Conservation (phyloP, 2,113 vertebrate species). For the Corynorhinus townsendii region DNA sequence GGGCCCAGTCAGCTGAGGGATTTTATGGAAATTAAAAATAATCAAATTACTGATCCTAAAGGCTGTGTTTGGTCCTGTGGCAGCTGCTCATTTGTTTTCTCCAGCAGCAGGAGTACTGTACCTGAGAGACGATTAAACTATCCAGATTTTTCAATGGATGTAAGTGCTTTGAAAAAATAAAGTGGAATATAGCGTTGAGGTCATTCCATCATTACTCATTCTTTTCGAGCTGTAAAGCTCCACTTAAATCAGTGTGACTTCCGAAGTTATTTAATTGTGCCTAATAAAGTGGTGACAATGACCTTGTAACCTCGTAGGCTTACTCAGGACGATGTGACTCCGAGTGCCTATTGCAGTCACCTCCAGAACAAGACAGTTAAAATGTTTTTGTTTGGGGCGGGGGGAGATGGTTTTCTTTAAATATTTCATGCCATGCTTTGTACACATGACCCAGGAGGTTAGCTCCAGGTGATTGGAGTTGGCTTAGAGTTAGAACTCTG, state of each 20-base stretch:
- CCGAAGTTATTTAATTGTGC: neutral
- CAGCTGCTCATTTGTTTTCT: neutral
- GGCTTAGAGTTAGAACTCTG: neutral
- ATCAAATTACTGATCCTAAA: neutral
- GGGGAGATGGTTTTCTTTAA: neutral
- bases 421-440: neutral
- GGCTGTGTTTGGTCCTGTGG: neutral
- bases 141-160: neutral
- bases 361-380: neutral
- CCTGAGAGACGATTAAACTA: neutral
- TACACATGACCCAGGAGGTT: neutral
- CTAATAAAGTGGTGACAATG: neutral
- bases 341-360: neutral
- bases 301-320: neutral
- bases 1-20: neutral
- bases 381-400: neutral
- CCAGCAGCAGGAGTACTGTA: neutral
- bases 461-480: neutral
- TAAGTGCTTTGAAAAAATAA: constrained; percentile 23
- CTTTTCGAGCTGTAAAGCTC: neutral
- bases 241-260: neutral
- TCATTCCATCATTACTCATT: neutral
- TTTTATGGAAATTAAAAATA: constrained; percentile 35
- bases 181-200: neutral
- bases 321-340: neutral